A percentile compares a stretch with the other conserved stretches of the same genome.
phyloP scores from a whole-genome alignment of 2,888 invertebrate species.

The Synanthedon tipuliformis region DNA sequence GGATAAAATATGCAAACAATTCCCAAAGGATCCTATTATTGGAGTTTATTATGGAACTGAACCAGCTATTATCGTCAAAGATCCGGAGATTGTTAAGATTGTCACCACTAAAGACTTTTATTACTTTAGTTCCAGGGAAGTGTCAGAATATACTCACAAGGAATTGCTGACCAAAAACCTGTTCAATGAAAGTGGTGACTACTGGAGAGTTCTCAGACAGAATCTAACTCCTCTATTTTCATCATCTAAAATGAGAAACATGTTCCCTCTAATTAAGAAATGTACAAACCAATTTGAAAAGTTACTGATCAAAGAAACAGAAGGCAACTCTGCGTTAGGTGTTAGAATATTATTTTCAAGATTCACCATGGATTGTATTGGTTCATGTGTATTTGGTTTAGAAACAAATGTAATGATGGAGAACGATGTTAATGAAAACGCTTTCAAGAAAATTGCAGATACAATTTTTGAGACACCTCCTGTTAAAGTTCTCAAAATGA shows the following conservation, averaged over 20 bases:
- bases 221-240: conserved; percentile 15
- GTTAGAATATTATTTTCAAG: conserved; percentile 6
- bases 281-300: conserved; percentile 10
- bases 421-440: conserved; percentile 3
- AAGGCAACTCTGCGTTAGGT: conserved; percentile 5
- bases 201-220: conserved; percentile 15
- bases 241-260: conserved; percentile 11
- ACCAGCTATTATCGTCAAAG: conserved; percentile 13
- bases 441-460: conserved; percentile 24
- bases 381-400: conserved; percentile 7
- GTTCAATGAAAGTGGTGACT: conserved; percentile 8
- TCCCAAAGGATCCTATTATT: conserved; percentile 11
- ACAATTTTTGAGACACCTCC: conserved; percentile 22
- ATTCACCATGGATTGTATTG: conserved; percentile 8
- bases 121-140: conserved; percentile 14
- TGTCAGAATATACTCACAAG: conserved; percentile 7
- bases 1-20: conserved; percentile 11
- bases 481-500: conserved; percentile 19
- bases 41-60: conserved; percentile 15
- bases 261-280: conserved; percentile 17
- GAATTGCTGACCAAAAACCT: conserved; percentile 7
- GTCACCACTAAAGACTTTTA: conserved; percentile 15
- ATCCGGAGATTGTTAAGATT: conserved; percentile 12
- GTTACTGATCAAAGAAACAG: conserved; percentile 6
- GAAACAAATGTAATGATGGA: conserved; percentile 6